Evolutionary conservation across 2,888 invertebrate genomes (phyloP), one percentile per base, ranked within the genome.

Genomic region (Sphaerophoria rueppellii): DNA sequence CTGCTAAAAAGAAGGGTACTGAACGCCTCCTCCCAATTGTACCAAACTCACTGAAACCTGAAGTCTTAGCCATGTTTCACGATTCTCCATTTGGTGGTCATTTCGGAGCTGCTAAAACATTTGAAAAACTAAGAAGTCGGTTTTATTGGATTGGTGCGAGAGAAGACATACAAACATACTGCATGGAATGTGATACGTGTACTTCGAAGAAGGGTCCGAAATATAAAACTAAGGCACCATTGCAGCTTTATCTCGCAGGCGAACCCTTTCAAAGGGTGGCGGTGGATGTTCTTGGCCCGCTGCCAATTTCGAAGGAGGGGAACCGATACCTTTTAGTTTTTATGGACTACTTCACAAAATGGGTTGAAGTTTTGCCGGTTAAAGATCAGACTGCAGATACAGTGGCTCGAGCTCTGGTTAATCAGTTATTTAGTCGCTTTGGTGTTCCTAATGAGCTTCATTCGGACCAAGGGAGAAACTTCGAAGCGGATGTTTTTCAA

Each of bases 11-110:
- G 11, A 12, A 34, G 32, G 46, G 34, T 0, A 12, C 48, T 48
- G 34, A 48, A 63, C 48, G 48, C 6, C 32, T 63, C 34, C 34
- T 63, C 32, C 48, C 48, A 34, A 34, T 63, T 63, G 63, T 63
- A 48, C 63, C 48, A 5, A 48, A 48, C 7, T 12, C 12, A 3
- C 48, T 34, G 24, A 48, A 34, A 48, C 12, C 32, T 12, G n/a
- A n/a, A 4, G 37, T 37, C 0, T 37, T 37, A 34, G 6, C 24
- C 12, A 63, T 63, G 61, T 61, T 61, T 16, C 40, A 46, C 46
- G 12, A 61, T 24, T 32, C 61, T 24, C 61, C 61, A 32, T 63
- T 63, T 9, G 48, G 63, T n/a, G 48, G n/a, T n/a, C 58, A 58
- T 40, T 58, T 58, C 37, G 58, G 37, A 37, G 37, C 58, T n/a